These are phyloP conservation scores for Drosophila sproati DNA, from an alignment of 1,140 invertebrate genomes.

Conservation along the genomic window DNA sequence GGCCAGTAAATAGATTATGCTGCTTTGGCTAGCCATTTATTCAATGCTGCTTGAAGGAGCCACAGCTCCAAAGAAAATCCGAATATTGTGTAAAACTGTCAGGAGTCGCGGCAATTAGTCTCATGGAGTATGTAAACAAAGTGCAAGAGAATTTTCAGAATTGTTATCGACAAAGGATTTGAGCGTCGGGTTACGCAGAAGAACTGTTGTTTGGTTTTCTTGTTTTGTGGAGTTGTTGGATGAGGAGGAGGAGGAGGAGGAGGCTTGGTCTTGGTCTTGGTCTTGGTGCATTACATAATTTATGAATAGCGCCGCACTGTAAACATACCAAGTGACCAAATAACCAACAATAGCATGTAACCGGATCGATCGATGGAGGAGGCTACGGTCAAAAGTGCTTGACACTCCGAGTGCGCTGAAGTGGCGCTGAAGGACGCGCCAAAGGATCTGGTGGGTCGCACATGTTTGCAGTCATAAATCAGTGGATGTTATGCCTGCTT, in stretches of 20 bases:
- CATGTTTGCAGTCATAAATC: slow-evolving; percentile 84
- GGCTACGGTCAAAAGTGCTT: slow-evolving; percentile 53
- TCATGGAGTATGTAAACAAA: slow-evolving; percentile 63
- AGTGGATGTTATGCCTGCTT: slow-evolving; percentile 71
- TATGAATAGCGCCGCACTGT: slow-evolving; percentile 78
- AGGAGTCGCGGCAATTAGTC: slow-evolving; percentile 68
- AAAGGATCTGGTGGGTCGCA: slow-evolving; percentile 75
- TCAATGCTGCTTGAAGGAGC: background rate
- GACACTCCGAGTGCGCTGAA: slow-evolving; percentile 58
- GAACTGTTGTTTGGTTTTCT: slow-evolving; percentile 33
- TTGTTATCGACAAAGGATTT: slow-evolving; percentile 71
- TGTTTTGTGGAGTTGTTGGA: slow-evolving; percentile 12
- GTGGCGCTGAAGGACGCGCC: slow-evolving; percentile 75
- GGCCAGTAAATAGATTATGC: background rate
- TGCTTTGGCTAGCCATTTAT: background rate
- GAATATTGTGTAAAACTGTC: background rate
- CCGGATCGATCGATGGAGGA: slow-evolving; percentile 50
- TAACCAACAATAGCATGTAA: slow-evolving; percentile 68
- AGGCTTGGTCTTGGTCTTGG: too few relatives aligned
- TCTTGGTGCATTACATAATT: slow-evolving; percentile 64
- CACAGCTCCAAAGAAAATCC: background rate
- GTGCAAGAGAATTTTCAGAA: slow-evolving; percentile 59
- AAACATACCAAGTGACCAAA: slow-evolving; percentile 71
- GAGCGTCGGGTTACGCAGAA: slow-evolving; percentile 53
- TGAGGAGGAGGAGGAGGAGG: background rate